phyloP scores from a whole-genome alignment of 64 coral and sea anemone genomes.

The Montipora capricornis region DNA sequence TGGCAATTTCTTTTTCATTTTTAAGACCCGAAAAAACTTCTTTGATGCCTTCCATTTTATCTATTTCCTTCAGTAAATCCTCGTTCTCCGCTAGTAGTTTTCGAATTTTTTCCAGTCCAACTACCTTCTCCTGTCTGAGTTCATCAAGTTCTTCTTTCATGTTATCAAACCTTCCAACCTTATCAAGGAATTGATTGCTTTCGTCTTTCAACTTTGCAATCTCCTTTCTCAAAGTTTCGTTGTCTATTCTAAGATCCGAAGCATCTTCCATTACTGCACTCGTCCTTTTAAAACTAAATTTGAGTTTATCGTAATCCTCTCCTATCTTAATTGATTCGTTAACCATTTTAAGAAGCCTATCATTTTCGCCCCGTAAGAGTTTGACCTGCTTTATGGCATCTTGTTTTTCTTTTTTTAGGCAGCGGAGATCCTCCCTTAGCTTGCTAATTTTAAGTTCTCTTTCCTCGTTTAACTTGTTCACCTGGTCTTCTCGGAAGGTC shows the following conservation, averaged over 20 bases:
- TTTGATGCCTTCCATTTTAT: neutral
- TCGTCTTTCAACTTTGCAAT: neutral
- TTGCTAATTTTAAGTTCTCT: neutral
- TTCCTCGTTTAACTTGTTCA: neutral
- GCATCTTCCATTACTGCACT: slow-evolving; percentile 1
- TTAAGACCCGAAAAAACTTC: neutral
- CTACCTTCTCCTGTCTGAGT: neutral
- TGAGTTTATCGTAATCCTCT: slow-evolving; percentile 29
- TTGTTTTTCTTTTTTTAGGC: neutral
- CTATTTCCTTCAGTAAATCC: neutral
- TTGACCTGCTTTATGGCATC: neutral
- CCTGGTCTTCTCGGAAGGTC: neutral
- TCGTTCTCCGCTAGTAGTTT: slow-evolving; percentile 16
- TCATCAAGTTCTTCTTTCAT: slow-evolving; percentile 8
- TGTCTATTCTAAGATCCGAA: slow-evolving; percentile 18
- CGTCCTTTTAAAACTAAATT: slow-evolving; percentile 13
- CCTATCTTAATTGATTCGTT: slow-evolving; percentile 35
- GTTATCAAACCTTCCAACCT: neutral
- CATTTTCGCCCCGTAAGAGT: slow-evolving; percentile 27
- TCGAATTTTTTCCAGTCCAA: neutral
- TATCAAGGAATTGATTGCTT: neutral
- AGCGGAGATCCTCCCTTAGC: neutral
- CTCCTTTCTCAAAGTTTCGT: neutral
- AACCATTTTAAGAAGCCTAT: slow-evolving; percentile 29
- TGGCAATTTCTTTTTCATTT: slow-evolving; percentile 1